Conservation (phyloP, 2,113 vertebrate genomes). For the Nematolebias whitei region DNA sequence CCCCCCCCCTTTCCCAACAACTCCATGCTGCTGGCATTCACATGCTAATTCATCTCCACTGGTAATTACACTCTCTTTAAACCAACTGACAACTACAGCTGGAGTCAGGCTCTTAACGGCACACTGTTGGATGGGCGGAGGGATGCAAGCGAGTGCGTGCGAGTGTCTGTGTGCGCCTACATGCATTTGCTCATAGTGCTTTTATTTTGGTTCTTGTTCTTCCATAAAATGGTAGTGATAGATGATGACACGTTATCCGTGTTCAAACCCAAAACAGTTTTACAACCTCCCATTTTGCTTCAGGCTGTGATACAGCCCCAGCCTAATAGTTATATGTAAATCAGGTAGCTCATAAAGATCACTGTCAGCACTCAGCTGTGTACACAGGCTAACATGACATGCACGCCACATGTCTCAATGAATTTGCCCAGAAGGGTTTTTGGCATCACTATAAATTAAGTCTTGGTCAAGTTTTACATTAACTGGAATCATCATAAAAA, state of each 20-base stretch:
- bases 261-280: constrained; percentile 50
- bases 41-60: constrained; percentile 95
- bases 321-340: constrained; percentile 74
- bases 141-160: constrained; percentile 15
- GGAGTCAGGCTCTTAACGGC: constrained; percentile 86
- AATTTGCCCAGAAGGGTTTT: constrained; percentile 46
- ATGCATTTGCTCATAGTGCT: constrained; percentile 51
- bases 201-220: constrained; percentile 47
- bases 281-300: constrained; percentile 56
- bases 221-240: constrained; percentile 61
- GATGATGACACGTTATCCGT: constrained; percentile 67
- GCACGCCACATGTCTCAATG: constrained; percentile 61
- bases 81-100: constrained; percentile 94
- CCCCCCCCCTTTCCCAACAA: too few relatives aligned
- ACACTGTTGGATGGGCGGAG: constrained; percentile 64
- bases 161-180: constrained; percentile 30
- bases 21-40: constrained; percentile 86
- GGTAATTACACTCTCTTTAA: constrained; percentile 94
- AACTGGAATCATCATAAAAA: constrained; percentile 23
- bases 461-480: constrained; percentile 21
- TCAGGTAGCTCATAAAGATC: constrained; percentile 70
- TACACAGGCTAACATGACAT: constrained; percentile 59
- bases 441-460: constrained; percentile 31
- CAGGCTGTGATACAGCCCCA: constrained; percentile 63
- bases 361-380: constrained; percentile 73